Base-by-base conservation (phyloP, 2,797 vertebrate species). In the Sebastes taczanowskii region DNA sequence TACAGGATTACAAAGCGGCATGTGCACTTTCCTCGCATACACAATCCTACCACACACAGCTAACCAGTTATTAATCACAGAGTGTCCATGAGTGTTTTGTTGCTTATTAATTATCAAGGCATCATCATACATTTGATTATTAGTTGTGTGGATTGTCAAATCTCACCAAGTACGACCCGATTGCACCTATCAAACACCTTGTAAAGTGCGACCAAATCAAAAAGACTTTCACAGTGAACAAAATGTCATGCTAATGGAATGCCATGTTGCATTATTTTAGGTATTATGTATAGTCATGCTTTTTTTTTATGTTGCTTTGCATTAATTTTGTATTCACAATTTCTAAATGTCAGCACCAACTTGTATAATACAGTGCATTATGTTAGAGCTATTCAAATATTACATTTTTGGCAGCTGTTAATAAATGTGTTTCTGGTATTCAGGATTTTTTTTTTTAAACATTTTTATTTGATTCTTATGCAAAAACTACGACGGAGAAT, bases 341-440 rank as follows among this genome's bases (percentile, higher is more conserved):
- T 95, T 95, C 91, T 94, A 93, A 93, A 90, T 89, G 90, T 94
- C 84, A 80, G 83, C 91, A 91, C 87, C 86, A 73, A 89, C 85
- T 88, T 94, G 88, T 94, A 91, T 92, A 80, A 94, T 83, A 92
- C 88, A 87, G 86, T 90, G 91, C 90, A 86, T 93, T 91, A 91
- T 86, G 87, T 93, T 92, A 91, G 92, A 94, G 91, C 86, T 90
- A 89, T 91, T 91, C 85, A 90, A 87, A 92, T 91, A 94, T 89
- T 91, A 94, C 90, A 92, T 92, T 91, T 94, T 93, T 94, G 94
- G 94, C 95, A 95, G 95, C 94, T 96, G 94, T 94, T 93, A 92
- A 92, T 95, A 94, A 94, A 93, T 79, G 86, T 94, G 81, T 95
- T 94, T 92, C 89, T 91, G 89, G 87, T 92, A 78, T 67, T 71